Evolutionary conservation across 2,113 vertebrate genomes (phyloP).

Genomic region (Ceratotherium simum): DNA sequence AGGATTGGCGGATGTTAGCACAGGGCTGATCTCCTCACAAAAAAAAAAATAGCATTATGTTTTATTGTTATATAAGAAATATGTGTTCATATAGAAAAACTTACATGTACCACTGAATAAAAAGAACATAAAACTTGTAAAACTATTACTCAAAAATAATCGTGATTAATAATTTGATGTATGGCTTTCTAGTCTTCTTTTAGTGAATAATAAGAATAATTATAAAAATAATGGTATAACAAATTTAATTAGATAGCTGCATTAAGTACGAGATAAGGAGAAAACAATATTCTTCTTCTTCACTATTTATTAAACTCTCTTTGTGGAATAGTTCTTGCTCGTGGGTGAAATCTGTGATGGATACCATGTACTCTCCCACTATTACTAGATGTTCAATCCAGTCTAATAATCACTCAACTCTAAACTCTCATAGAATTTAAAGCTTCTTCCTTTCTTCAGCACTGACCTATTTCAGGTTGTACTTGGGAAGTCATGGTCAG

Average conservation of each 20-base stretch:
- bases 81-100: background rate
- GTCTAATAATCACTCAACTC: background rate
- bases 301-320: background rate
- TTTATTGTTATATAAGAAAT: background rate
- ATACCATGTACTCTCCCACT: background rate
- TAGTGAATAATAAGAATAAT: background rate
- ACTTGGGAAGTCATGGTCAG: background rate
- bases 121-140: background rate
- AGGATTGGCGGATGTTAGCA: no score
- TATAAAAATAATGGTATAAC: background rate
- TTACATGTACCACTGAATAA: background rate
- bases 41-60: background rate
- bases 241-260: background rate
- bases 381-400: background rate
- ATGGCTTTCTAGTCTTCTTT: background rate
- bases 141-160: background rate
- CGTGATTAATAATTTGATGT: background rate
- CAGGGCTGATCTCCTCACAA: no score
- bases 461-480: background rate
- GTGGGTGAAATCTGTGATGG: background rate
- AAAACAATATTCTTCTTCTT: background rate
- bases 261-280: background rate
- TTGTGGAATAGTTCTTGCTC: background rate
- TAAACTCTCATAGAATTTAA: background rate
- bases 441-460: background rate